Evolutionary conservation across 2,113 vertebrate genomes (phyloP), one percentile per base, ranked within the genome.

Genomic region (Hepsetus odoe): DNA sequence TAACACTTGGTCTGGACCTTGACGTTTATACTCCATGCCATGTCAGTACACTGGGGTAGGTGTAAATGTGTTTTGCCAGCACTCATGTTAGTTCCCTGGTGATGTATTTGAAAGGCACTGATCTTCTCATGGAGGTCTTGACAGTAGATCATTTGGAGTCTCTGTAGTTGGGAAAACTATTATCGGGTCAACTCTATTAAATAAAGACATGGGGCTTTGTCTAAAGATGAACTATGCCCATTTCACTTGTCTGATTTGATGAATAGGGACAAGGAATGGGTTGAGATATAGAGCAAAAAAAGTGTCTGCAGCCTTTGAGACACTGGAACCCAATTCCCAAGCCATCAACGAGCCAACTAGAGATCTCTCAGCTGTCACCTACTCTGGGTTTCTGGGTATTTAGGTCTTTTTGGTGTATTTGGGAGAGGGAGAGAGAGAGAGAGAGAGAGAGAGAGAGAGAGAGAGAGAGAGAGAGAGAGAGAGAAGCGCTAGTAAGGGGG

Each of bases 281-380:
- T 33, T 9, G 72, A 74, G 2, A 62, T 26, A 61, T 28, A 38
- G 20, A 74, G 18, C 74, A 20, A 38, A 30, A 61, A 46, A 53
- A 30, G 76, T 1, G 20, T 67, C 42, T 32, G 56, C 26, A 79
- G 55, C 44, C 68, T 79, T 61, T 22, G 56, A 44, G 51, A 61
- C 61, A 77, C 42, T 62, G 22, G 46, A 74, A 82, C 53, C 64
- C 55, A 69, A 78, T 78, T 82, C 62, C 74, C 42, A 73, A 73
- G 69, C 59, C 64, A 62, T 46, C 62, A 77, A 73, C 55, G 61
- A 67, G 69, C 68, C 53, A 81, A 59, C 59, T 66, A 67, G 68
- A 65, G 56, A 77, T 69, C 61, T 56, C 65, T 73, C 49, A 61
- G 53, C 68, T 77, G 53, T 74, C 69, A 73, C 53, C 44, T 77